Base-by-base conservation (phyloP, 2,113 vertebrate species). In the Oreochromis tanganicae region DNA sequence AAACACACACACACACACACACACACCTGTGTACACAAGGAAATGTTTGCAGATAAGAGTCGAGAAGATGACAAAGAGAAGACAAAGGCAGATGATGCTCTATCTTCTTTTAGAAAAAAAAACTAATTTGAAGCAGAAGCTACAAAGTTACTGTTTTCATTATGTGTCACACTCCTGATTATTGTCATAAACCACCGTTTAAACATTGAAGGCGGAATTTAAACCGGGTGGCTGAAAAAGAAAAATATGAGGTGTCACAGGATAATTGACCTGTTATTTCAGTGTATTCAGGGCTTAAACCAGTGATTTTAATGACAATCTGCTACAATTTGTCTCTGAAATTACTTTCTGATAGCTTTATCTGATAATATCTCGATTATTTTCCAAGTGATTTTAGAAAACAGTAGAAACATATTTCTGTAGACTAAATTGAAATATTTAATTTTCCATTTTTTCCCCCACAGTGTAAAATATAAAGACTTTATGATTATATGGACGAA, bases 1-100 rank as follows among this genome's bases (percentile, higher is more conserved):
- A 93, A 93, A 92, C 83, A 95, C 89, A 91, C 90, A 81, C n/a
- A n/a, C 73, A 80, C 75, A 55, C 78, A 80, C 85, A 87, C 82
- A 73, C 75, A 87, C 63, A 88, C 84, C 61, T 63, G 66, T 54
- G 66, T 46, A 89, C 92, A 86, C 85, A 84, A 54, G 34, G 41
- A 81, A 38, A 17, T 63, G 50, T 81, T 46, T 32, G 81, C 86
- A 90, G 80, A 87, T 21, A 84, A 78, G 14, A 21, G 83, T 12
- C 21, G 46, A 55, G 38, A 80, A 52, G n/a, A 38, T 14, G 38
- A 38, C n/a, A 81, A 36, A 34, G 50, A 57, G 61, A 73, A 73
- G 21, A 59, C 34, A 46, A 55, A 81, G 32, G 19, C 43, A 27
- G 48, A 38, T 79, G n/a, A 43, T 46, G 13, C 29, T 80, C 41